These are phyloP conservation scores for Euborellia annulipes DNA, from an alignment of 1,140 invertebrate genomes.

Conservation along the genomic window DNA sequence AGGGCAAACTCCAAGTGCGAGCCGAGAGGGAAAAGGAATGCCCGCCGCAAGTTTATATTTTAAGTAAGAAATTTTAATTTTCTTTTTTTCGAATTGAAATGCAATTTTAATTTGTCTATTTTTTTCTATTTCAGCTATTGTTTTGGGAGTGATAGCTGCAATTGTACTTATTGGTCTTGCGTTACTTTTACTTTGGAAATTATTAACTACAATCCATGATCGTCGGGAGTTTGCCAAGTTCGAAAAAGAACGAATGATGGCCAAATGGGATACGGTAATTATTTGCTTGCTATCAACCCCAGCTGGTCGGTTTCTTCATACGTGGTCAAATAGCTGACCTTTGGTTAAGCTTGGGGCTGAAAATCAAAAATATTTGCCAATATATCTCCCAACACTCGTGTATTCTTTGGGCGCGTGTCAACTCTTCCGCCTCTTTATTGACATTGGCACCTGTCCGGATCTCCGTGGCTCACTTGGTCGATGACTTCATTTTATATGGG, in stretches of 20 bases:
- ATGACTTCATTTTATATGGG: no score
- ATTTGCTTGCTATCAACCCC: slow-evolving; percentile 9
- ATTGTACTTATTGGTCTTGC: slow-evolving; percentile 79
- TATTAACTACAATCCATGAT: slow-evolving; percentile 90
- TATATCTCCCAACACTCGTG: no score
- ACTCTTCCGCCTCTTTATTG: no score
- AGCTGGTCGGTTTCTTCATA: no score
- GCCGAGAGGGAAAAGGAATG: slow-evolving; percentile 67
- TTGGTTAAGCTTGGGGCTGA: no score
- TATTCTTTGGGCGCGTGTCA: no score
- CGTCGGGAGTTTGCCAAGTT: slow-evolving; percentile 90
- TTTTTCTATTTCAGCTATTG: slow-evolving; percentile 46
- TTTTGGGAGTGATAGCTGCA: slow-evolving; percentile 89
- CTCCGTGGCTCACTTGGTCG: no score
- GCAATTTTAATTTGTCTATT: slow-evolving; percentile 7
- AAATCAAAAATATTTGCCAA: no score
- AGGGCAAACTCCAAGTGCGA: slow-evolving; percentile 35
- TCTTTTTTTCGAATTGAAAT: neutral
- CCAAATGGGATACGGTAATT: slow-evolving; percentile 86
- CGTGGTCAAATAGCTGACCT: no score
- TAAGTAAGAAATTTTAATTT: slow-evolving; percentile 19
- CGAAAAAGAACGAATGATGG: slow-evolving; percentile 87
- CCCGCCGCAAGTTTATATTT: slow-evolving; percentile 45
- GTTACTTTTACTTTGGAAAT: slow-evolving; percentile 87
- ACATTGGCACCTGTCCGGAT: no score